phyloP scores from a whole-genome alignment of 2,113 vertebrate species.

The Malurus cyaneus region DNA sequence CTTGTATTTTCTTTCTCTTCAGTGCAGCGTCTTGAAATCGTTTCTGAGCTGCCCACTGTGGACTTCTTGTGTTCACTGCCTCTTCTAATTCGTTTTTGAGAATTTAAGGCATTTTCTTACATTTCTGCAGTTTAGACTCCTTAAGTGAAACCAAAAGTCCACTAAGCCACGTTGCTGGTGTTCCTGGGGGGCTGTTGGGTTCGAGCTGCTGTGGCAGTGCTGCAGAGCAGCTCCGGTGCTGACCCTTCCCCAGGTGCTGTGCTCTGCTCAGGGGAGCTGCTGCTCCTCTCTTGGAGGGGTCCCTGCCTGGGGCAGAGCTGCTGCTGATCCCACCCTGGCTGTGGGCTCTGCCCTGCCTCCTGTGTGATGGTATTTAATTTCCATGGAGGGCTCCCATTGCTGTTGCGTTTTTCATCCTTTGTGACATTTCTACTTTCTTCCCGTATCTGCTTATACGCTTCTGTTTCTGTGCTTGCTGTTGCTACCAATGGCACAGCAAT shows the following conservation, averaged over 20 bases:
- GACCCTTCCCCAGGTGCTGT: background rate
- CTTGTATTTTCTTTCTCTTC: background rate
- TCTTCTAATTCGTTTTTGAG: background rate
- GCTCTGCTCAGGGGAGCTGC: background rate
- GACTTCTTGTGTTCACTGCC: background rate
- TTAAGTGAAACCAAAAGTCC: background rate
- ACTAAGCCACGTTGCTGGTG: background rate
- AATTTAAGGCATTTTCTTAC: background rate
- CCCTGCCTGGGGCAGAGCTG: background rate
- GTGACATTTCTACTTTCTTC: background rate
- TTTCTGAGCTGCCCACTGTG: background rate
- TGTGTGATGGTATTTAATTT: background rate
- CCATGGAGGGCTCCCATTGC: background rate
- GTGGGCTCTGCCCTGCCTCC: background rate
- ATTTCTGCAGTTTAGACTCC: background rate
- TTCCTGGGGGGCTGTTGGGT: fast-evolving
- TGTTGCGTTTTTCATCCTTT: conserved; percentile 18
- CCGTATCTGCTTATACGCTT: background rate
- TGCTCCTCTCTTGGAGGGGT: background rate
- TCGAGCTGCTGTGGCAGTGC: background rate
- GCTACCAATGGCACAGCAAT: background rate
- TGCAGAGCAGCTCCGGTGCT: background rate
- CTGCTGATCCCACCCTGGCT: background rate
- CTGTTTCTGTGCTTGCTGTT: background rate
- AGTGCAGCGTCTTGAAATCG: background rate